Base-by-base conservation (phyloP, 2,113 vertebrate genomes). In the Aptenodytes forsteri region DNA sequence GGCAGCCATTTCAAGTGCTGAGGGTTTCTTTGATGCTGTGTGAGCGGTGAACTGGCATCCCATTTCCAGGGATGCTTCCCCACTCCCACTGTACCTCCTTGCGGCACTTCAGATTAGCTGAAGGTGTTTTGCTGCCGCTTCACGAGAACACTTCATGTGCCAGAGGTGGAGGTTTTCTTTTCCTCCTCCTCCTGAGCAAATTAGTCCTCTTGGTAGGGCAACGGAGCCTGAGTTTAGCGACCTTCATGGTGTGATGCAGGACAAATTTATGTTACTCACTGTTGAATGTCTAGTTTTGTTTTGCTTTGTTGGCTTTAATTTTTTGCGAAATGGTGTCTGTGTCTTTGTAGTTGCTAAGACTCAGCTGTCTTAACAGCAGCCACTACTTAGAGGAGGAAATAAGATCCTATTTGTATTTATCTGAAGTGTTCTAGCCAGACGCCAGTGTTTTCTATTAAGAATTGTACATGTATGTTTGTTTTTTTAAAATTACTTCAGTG, bases 401-500 rank as follows among this genome's bases (percentile, higher is more conserved):
- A 83, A 86, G n/a, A 89, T n/a, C 72, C 83, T 86, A 6, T 83
- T 95, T 94, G 76, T 93, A 59, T 95, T 90, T 93, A 56, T 96
- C 83, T 95, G 71, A 93, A 93, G 59, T 89, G 47, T 90, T 93
- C 55, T 92, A 89, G 85, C 79, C 83, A 96, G 90, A 80, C n/a
- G 9, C 62, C 72, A 89, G 79, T 96, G 93, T 93, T 93, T 97
- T 89, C 83, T 87, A 89, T 96, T 97, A 95, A 95, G 95, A 94
- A 93, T 78, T 95, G 88, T 97, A 90, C 94, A 71, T 92, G 36
- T 96, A 91, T 97, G 92, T 97, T 96, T 96, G 93, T 90, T 93
- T 97, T 97, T 78, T 93, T 96, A 93, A 96, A 97, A 97, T 90
- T 94, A 92, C 93, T 94, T 95, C 96, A 95, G 95, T 97, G 94